Percentiles rank a stretch among this genome's conserved stretches.
Evolutionary conservation across 1,140 invertebrate genomes (phyloP).

Genomic region (Polypedilum vanderplanki): DNA sequence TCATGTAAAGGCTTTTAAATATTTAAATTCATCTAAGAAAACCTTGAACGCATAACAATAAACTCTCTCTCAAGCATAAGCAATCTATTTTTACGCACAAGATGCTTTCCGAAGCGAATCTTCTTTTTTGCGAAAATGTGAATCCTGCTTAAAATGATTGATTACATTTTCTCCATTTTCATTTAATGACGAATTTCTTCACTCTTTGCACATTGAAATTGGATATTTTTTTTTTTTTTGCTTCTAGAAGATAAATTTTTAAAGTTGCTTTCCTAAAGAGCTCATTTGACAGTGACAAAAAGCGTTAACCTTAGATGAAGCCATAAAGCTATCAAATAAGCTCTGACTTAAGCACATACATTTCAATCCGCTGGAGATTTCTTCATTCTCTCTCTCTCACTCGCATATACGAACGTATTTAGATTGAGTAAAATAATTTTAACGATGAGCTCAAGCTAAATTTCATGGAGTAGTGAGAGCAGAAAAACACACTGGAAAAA

Average conservation of each 20-base stretch:
- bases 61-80: not conserved
- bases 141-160: slow-evolving; percentile 12
- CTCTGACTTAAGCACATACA: slow-evolving; percentile 10
- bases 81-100: not conserved
- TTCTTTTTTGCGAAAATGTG: too few relatives aligned
- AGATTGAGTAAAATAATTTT: not conserved
- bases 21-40: too few relatives aligned
- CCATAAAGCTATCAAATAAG: slow-evolving; percentile 13
- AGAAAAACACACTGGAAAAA: not conserved
- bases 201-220: not conserved
- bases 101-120: too few relatives aligned
- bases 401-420: not conserved
- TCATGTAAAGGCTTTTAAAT: too few relatives aligned
- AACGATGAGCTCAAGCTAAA: slow-evolving; percentile 14
- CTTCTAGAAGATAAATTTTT: not conserved
- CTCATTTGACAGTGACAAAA: not conserved
- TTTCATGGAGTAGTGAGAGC: not conserved
- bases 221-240: not conserved
- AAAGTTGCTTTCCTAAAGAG: not conserved
- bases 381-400: not conserved
- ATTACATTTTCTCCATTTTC: not conserved
- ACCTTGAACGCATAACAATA: not conserved
- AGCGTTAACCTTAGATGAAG: slow-evolving; percentile 11
- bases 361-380: not conserved
- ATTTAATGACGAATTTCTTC: slow-evolving; percentile 20